Evolutionary conservation across 2,888 invertebrate genomes (phyloP).

Genomic region (Nephrotoma guestfalica): DNA sequence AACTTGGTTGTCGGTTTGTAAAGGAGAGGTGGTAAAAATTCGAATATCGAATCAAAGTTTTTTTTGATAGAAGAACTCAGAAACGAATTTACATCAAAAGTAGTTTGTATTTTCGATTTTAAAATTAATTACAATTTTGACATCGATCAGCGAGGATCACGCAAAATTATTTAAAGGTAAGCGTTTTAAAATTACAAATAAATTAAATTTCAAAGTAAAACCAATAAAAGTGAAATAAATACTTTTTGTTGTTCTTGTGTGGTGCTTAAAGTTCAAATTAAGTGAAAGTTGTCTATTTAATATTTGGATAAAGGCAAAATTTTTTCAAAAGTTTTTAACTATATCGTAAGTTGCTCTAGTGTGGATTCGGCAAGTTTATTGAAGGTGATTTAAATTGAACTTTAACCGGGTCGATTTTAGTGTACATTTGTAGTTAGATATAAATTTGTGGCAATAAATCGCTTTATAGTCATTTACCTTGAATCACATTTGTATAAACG

Average conservation of each 20-base stretch:
- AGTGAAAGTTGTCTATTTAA: neutral
- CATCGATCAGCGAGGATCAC: slow-evolving; percentile 1
- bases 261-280: neutral
- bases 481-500: neutral
- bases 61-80: neutral
- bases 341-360: too few relatives aligned
- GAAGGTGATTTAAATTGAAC: neutral
- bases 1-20: neutral
- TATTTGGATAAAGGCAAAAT: neutral
- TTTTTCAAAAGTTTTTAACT: neutral
- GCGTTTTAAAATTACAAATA: neutral
- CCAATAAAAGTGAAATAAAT: neutral
- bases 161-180: neutral
- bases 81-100: neutral
- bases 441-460: neutral
- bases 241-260: neutral
- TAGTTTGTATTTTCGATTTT: neutral
- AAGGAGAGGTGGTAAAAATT: neutral
- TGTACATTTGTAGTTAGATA: neutral
- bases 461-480: neutral
- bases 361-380: neutral
- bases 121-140: neutral
- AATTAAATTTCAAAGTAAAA: neutral
- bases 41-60: neutral
- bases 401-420: neutral